Base-by-base conservation (phyloP, 1,140 invertebrate species). In the Onthophagus taurus region DNA sequence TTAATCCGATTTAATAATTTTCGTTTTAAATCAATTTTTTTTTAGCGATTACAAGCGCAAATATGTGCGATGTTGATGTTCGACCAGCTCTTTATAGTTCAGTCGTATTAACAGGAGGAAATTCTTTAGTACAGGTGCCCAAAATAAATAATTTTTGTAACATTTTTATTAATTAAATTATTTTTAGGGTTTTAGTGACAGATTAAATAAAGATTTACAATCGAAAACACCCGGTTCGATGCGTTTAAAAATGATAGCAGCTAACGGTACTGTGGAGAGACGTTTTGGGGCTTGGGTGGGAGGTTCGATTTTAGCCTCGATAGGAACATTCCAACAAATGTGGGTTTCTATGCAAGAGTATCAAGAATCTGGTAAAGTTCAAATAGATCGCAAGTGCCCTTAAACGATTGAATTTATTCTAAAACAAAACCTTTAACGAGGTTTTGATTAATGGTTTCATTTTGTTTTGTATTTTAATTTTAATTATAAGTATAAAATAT, bases 291-390 rank as follows among this genome's bases (percentile, higher is more conserved):
- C 91, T 5, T 97, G 92, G 92, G 95, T 96, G 45, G 93, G 93
- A 30, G 93, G 93, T 1, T 96, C 92, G 0, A 97, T 97, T 50
- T 67, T 97, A 17, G 93, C 89, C 1, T 96, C 91, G 0, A 78
- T 97, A 48, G 91, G 92, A 18, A 90, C 91, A 6, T 97, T 97
- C 71, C 93, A 96, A 62, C 92, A 96, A 68, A 93, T 96, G 87
- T 97, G 93, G 93, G 86, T 97, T 45, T 93, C 89, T 0, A 91
- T 90, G 53, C 90, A 94, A 63, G 93, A 97, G 64, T 97, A 96
- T 68, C 91, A 96, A 55, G 93, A 97, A 61, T 83, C 81, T 1
- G 93, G 93, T 2, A 93, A 93, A 58, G 74, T 78, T 14, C 89
- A 92, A 64, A 83, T 97, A 20, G 93, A 96, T 57, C 74, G 91